Base-by-base conservation (phyloP, 92 coral and sea anemone genomes). In the Anthopleura xanthogrammica region DNA sequence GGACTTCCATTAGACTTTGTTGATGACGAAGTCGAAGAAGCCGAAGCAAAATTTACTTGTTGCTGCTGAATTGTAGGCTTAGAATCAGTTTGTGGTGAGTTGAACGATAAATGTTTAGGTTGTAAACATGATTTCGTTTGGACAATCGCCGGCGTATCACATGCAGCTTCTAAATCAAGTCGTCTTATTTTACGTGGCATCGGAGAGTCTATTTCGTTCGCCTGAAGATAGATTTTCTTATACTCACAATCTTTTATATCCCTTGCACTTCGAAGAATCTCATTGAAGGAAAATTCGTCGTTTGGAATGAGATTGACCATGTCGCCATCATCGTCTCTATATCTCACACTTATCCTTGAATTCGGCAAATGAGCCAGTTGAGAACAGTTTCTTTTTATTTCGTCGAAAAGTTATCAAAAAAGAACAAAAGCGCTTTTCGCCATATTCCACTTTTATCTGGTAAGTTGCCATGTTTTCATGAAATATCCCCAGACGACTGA, bases 321-420 rank as follows among this genome's bases (percentile, higher is more conserved):
- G 75, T 87, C 86, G 46, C 90, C 80, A 75, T 87, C 86, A 2
- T 82, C 86, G 79, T 87, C 79, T 50, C 83, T 82, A 55, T 87
- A 87, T 24, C 79, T 10, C 70, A 77, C 71, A 5, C 86, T 43
- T 54, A 87, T 82, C 71, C 66, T 77, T 68, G 73, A 82, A 50
- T 77, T 13, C 17, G 84, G 86, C 64, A 76, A 76, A 55, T 81
- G 89, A 16, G 79, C 76, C 29, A 81, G 80, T 24, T 56, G 78
- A 12, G 83, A 54, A 55, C 86, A 87, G 71, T 82, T 82, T 17
- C 43, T 46, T 71, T 70, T 82, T 54, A 87, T 87, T 39, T 16
- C 24, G 20, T 60, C 48, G 52, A 76, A 12, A 5, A 86, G 72
- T 77, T 42, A 86, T 54, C 43, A 79, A 55, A 72, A 87, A 87